These are phyloP conservation scores for Mesitornis unicolor DNA, from an alignment of 2,113 vertebrate genomes.

Conservation along the genomic window DNA sequence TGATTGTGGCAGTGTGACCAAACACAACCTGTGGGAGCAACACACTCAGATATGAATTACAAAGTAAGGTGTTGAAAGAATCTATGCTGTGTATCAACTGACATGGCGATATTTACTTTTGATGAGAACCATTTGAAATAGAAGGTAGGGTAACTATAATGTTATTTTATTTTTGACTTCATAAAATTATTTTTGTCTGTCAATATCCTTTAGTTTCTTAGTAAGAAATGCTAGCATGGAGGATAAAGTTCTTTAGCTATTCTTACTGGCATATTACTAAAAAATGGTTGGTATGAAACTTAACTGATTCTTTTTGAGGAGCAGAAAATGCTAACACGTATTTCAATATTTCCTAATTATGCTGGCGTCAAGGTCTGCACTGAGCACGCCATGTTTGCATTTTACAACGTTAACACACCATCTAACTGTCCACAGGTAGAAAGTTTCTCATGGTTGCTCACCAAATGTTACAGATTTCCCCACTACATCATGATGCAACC, in stretches of 20 bases:
- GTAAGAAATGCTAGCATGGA: neutral
- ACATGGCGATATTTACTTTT: neutral
- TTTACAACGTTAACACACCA: neutral
- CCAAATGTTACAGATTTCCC: neutral
- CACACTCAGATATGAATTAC: neutral
- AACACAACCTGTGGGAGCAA: neutral
- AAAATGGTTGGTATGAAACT: neutral
- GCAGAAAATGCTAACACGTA: neutral
- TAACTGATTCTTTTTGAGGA: neutral
- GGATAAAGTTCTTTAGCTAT: neutral
- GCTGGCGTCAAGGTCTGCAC: neutral
- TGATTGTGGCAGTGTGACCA: neutral
- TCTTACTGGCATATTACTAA: neutral
- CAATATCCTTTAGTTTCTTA: neutral
- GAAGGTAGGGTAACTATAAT: neutral
- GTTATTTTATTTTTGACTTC: neutral
- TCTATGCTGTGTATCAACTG: rapidly evolving
- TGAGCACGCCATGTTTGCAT: neutral
- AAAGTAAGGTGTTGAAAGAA: neutral
- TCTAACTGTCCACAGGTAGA: neutral
- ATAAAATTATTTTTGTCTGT: neutral
- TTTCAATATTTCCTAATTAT: neutral
- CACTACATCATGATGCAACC: neutral
- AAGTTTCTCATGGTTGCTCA: neutral
- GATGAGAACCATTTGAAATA: neutral